Evolutionary conservation across 2,113 vertebrate species (phyloP).

Genomic region (Cepphus grylle): DNA sequence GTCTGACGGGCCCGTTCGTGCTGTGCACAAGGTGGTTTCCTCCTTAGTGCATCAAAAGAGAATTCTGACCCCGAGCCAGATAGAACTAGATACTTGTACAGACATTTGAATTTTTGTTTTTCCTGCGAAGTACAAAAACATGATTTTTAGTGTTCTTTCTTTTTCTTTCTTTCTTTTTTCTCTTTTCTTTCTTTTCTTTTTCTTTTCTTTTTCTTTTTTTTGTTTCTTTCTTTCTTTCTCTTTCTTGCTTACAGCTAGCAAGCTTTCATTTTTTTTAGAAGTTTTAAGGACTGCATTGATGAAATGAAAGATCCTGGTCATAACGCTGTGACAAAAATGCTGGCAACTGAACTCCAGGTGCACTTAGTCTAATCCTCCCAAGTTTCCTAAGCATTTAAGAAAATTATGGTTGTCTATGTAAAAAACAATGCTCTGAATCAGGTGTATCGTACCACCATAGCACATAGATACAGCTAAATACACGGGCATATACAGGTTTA

Average conservation of each 20-base stretch:
- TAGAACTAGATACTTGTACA: neutral
- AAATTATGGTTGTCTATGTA: neutral
- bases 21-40: neutral
- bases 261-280: neutral
- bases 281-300: neutral
- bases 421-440: neutral
- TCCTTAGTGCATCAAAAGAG: neutral
- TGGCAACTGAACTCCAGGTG: neutral
- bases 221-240: no score
- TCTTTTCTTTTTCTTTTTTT: no score
- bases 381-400: neutral
- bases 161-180: no score
- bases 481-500: rapidly evolving
- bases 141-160: neutral
- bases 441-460: neutral
- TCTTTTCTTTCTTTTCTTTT: no score
- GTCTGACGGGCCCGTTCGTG: neutral
- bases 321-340: neutral
- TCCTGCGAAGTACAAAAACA: neutral
- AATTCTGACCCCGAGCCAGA: neutral
- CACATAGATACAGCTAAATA: neutral
- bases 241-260: neutral
- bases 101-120: neutral
- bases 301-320: neutral
- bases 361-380: neutral